Conservation (phyloP, 2,797 vertebrate species). For the Tiaroga cobitis region DNA sequence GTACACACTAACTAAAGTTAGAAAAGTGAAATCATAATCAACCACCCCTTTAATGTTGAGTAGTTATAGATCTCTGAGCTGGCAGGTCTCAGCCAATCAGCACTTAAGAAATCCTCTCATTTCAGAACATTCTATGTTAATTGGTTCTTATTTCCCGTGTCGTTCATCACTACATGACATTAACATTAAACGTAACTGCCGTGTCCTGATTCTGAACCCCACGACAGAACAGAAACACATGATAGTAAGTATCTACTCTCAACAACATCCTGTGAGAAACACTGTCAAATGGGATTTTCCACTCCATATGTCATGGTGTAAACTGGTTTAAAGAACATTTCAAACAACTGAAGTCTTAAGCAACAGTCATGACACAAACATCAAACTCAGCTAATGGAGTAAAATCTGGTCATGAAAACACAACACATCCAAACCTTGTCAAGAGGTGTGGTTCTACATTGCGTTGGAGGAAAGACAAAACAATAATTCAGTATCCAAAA, state of each 20-base stretch:
- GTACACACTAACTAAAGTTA: too few relatives aligned
- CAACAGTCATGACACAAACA: conserved; percentile 30
- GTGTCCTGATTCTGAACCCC: conserved; percentile 70
- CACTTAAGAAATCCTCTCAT: conserved; percentile 71
- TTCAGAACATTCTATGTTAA: conserved; percentile 67
- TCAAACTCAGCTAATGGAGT: background rate
- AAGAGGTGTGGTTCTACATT: conserved; percentile 26
- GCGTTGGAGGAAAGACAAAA: conserved; percentile 11
- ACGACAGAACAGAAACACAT: conserved; percentile 70
- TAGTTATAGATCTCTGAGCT: conserved; percentile 4
- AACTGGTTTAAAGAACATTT: conserved; percentile 22
- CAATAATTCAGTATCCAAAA: conserved; percentile 20
- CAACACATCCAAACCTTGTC: conserved; percentile 23
- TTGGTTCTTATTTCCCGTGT: conserved; percentile 51
- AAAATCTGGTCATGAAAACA: conserved; percentile 18
- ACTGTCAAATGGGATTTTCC: conserved; percentile 56
- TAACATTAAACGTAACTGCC: conserved; percentile 29
- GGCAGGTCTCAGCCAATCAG: conserved; percentile 41
- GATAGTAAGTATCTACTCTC: conserved; percentile 71
- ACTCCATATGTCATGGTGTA: conserved; percentile 21
- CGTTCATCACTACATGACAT: conserved; percentile 16
- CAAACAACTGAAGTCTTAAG: conserved; percentile 36
- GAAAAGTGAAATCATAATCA: too few relatives aligned
- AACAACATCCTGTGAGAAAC: conserved; percentile 55
- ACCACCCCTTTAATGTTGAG: background rate